phyloP scores from a whole-genome alignment of 2,797 vertebrate species.

The Dendrocincla fuliginosa region DNA sequence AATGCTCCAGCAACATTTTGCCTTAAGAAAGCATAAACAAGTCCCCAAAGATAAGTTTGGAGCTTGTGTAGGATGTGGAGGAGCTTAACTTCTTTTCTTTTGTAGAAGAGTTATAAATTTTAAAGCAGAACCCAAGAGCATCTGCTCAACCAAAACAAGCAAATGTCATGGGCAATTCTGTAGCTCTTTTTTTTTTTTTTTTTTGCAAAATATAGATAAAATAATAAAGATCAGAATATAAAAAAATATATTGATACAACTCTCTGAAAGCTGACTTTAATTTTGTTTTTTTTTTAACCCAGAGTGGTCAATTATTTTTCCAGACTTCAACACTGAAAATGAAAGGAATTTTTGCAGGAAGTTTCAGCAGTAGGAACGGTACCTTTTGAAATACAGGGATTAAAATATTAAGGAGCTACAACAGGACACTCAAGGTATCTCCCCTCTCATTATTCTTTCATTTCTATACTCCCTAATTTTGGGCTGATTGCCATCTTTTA shows the following conservation, averaged over 20 bases:
- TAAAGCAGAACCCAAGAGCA: background rate
- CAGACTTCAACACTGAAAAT: background rate
- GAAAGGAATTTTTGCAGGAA: background rate
- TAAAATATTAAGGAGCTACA: background rate
- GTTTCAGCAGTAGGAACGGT: background rate
- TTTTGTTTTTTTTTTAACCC: background rate
- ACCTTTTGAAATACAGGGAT: background rate
- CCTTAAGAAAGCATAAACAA: slow-evolving; percentile 1
- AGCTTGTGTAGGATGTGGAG: background rate
- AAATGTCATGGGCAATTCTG: background rate
- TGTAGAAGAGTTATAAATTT: background rate
- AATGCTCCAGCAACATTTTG: background rate
- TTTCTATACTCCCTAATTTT: background rate
- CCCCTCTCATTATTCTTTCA: background rate
- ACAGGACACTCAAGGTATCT: background rate
- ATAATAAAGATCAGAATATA: background rate
- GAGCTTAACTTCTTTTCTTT: background rate
- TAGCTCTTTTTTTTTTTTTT: background rate
- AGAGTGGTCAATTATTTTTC: background rate
- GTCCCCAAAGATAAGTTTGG: background rate
- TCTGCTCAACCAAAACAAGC: background rate
- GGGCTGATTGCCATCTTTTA: background rate
- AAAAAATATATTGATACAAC: background rate
- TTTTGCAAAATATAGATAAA: background rate
- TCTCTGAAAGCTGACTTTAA: background rate